Evolutionary conservation across 1,140 invertebrate genomes (phyloP).

Genomic region (Drosophila serrata): DNA sequence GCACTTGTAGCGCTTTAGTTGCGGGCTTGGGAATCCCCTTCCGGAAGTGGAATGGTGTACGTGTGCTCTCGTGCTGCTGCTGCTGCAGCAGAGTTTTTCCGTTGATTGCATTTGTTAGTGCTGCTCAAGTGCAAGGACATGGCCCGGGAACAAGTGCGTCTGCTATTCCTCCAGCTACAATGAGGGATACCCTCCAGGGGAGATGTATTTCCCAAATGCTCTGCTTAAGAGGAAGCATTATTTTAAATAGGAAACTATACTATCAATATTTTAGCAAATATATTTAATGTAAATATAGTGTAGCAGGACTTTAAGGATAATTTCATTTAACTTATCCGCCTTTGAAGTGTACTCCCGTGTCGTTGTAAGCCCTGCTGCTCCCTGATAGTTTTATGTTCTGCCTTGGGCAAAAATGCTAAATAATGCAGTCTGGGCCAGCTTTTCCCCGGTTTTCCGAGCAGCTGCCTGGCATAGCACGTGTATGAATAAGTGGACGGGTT

Average conservation of each 20-base stretch:
- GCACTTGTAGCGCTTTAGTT: constrained; percentile 67
- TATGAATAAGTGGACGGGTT: constrained; percentile 71
- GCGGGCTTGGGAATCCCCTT: constrained; percentile 12
- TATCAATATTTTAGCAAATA: not conserved
- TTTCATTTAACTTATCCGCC: not conserved
- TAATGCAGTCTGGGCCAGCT: constrained; percentile 47
- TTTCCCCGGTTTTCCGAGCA: constrained; percentile 24
- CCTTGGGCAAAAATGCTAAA: constrained; percentile 55
- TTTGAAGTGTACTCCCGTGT: constrained; percentile 3
- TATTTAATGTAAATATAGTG: not conserved
- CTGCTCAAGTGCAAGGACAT: constrained; percentile 76
- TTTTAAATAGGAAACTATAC: not conserved
- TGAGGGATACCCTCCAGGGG: not conserved
- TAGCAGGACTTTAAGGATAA: not conserved
- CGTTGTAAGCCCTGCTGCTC: not conserved
- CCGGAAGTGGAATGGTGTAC: constrained; percentile 4
- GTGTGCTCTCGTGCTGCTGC: constrained; percentile 34
- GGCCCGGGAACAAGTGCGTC: constrained; percentile 31
- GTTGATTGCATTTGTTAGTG: constrained; percentile 66
- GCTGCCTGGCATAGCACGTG: constrained; percentile 54
- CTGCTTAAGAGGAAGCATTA: not conserved
- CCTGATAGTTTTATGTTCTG: constrained; percentile 57
- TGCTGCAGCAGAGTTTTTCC: constrained; percentile 43
- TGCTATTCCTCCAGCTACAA: constrained; percentile 11
- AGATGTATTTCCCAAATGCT: constrained; percentile 3